phyloP scores from a whole-genome alignment of 2,888 invertebrate genomes.

The Apoda limacodes region DNA sequence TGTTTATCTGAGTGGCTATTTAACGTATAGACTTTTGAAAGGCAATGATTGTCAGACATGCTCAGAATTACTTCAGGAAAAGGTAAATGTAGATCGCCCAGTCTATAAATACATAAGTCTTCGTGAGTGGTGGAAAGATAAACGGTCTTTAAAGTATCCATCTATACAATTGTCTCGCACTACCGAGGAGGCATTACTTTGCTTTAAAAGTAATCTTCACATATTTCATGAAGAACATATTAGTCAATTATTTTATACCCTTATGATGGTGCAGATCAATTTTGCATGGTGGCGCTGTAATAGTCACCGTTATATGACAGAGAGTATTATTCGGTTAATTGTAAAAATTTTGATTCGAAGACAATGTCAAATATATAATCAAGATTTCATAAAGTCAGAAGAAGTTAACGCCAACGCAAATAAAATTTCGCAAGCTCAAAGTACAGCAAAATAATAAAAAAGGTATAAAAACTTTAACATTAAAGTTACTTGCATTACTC shows the following conservation, averaged over 20 bases:
- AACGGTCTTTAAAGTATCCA: constrained; percentile 6
- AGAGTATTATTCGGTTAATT: background rate
- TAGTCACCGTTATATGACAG: constrained; percentile 1
- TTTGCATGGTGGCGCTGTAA: background rate
- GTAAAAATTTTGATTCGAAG: constrained; percentile 1
- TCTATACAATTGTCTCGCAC: constrained; percentile 1
- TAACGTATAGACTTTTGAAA: constrained; percentile 5
- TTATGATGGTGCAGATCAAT: constrained; percentile 1
- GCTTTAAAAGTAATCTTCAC: constrained; percentile 1
- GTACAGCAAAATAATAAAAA: no score
- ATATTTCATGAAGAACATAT: constrained; percentile 1
- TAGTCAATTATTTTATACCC: background rate
- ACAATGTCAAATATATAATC: background rate
- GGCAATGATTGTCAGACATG: constrained; percentile 3
- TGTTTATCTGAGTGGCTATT: constrained; percentile 8
- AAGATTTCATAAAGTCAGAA: constrained; percentile 1
- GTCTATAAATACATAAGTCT: constrained; percentile 6
- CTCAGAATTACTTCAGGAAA: constrained; percentile 2
- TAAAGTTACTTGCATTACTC: no score
- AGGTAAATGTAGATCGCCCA: background rate
- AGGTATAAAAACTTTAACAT: no score
- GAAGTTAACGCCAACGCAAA: no score
- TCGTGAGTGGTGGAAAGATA: constrained; percentile 8
- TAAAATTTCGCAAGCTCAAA: no score
- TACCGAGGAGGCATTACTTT: constrained; percentile 3